These are phyloP conservation scores for Dicentrarchus labrax DNA, from an alignment of 2,113 vertebrate species.

Conservation along the genomic window DNA sequence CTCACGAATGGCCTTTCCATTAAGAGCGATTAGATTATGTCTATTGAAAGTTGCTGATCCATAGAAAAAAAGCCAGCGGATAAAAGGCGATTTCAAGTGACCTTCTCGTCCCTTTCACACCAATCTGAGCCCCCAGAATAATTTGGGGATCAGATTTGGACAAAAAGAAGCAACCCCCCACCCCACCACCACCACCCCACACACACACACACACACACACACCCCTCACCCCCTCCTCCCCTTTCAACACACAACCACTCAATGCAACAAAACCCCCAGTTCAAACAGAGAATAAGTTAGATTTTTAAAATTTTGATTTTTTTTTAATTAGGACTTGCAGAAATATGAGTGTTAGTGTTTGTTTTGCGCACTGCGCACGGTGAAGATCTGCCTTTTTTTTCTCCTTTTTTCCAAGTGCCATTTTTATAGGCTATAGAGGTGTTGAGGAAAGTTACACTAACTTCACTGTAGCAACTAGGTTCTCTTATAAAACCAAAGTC, in stretches of 20 bases:
- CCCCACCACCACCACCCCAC: conserved; percentile 73
- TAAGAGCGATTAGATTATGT: conserved; percentile 94
- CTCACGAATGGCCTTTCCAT: conserved; percentile 87
- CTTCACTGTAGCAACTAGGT: neutral
- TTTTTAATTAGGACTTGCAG: neutral
- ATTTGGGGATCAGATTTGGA: conserved; percentile 91
- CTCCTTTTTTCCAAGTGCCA: neutral
- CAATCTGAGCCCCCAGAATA: conserved; percentile 92
- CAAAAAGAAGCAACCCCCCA: conserved; percentile 82
- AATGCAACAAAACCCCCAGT: conserved; percentile 85
- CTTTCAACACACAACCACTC: conserved; percentile 90
- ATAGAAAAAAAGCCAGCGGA: conserved; percentile 93
- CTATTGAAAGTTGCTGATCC: conserved; percentile 97
- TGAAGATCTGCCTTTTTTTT: neutral
- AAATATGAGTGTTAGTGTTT: conserved; percentile 25
- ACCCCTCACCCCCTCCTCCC: conserved; percentile 82
- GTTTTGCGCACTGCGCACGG: neutral
- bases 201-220: conserved; percentile 7
- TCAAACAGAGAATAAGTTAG: conserved; percentile 55
- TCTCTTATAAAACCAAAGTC: neutral
- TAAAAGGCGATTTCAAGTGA: conserved; percentile 98
- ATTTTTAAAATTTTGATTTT: conserved; percentile 16
- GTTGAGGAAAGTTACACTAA: conserved; percentile 32
- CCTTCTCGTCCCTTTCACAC: conserved; percentile 96
- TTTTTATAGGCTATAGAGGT: neutral